Evolutionary conservation across 2,797 vertebrate species (phyloP), one percentile per base, ranked within the genome.

Genomic region (Sternarchorhynchus goeldii): DNA sequence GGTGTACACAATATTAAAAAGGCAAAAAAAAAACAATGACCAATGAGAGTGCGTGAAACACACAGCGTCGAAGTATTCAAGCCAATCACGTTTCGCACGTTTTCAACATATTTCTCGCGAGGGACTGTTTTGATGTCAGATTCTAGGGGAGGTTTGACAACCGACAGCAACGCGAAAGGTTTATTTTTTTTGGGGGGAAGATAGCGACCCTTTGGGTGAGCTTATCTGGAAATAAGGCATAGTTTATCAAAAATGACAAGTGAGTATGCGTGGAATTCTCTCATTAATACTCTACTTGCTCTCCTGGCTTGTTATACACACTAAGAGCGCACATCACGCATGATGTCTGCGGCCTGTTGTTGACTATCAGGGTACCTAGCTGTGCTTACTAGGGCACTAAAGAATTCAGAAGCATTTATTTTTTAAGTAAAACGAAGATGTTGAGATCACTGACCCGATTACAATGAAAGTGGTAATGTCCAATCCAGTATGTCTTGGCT

Each of bases 231-330:
- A 75, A 67, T 10, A 20, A 72, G 80, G 82, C 56, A 45, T 1
- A 59, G 56, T 63, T 66, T 36, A 73, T 50, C 34, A n/a, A 72
- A 83, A 77, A 86, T 86, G 85, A 86, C 83, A 6, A 85, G 82
- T 84, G 50, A 62, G 82, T 81, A 56, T 65, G 18, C 29, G 17
- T 39, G n/a, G 2, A 16, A 31, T 50, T 2, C 45, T 5, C 10
- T 34, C n/a, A 1, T 2, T 16, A 70, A 45, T 32, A 4, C 3
- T 6, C 3, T 5, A 10, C n/a, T 5, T 34, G 10, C 21, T 21
- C 20, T 29, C 0, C 32, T 25, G 1, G 14, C 10, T n/a, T 70
- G 17, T n/a, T 7, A 4, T 32, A 20, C 32, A 3, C 7, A 17
- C 4, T 1, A 5, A 34, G 31, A 34, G 60, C 2, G 34, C 8